A percentile compares a stretch with the other conserved stretches of the same genome.
These are phyloP conservation scores for Nesogale talazaci DNA, from an alignment of 2,113 vertebrate genomes.

Conservation along the genomic window DNA sequence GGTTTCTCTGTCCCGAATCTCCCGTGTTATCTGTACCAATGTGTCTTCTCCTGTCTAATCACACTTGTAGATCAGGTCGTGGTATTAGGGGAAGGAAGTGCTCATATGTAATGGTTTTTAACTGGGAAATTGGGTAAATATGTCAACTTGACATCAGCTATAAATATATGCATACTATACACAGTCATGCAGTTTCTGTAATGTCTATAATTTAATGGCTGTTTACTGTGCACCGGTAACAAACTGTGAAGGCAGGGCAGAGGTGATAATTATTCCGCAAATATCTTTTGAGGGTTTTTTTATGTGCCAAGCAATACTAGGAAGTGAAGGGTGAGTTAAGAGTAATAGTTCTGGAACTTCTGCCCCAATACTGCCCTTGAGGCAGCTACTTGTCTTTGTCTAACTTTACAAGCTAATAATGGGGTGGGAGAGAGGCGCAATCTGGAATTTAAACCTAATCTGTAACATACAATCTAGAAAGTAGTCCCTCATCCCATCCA, in stretches of 20 bases:
- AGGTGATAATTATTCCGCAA: neutral
- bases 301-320: neutral
- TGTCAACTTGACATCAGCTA: neutral
- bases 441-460: constrained; percentile 2
- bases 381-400: too few relatives aligned
- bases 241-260: neutral
- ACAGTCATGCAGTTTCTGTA: constrained; percentile 13
- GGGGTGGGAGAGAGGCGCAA: neutral
- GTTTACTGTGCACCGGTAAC: neutral
- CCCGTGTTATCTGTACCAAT: too few relatives aligned
- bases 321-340: neutral
- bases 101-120: too few relatives aligned
- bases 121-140: too few relatives aligned
- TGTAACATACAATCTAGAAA: neutral
- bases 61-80: too few relatives aligned
- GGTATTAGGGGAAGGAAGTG: too few relatives aligned
- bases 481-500: neutral
- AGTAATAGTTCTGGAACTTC: neutral
- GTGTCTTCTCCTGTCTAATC: too few relatives aligned
- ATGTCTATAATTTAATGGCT: too few relatives aligned
- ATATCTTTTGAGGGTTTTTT: neutral
- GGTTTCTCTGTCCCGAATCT: too few relatives aligned
- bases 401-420: neutral
- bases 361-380: neutral
- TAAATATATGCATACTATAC: neutral